These are phyloP conservation scores for Xerus rutilus DNA, from an alignment of 2,797 vertebrate species.

Conservation along the genomic window DNA sequence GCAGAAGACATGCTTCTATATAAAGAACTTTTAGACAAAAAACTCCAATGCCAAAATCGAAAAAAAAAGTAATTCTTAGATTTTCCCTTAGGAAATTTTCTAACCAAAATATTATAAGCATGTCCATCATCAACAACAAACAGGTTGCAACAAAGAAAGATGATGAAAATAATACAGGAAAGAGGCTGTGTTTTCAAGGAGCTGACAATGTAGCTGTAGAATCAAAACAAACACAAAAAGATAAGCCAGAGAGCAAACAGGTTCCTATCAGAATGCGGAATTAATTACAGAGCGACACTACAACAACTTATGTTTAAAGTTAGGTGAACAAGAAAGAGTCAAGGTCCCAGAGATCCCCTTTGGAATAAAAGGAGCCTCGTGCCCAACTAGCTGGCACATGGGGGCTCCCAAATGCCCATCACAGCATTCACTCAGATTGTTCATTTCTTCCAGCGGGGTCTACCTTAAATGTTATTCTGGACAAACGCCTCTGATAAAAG, in stretches of 20 bases:
- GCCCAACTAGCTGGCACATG: not conserved
- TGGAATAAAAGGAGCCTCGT: not conserved
- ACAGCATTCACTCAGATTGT: not conserved
- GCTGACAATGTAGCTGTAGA: not conserved
- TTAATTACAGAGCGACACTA: not conserved
- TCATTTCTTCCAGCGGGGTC: not conserved
- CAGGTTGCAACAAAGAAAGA: not conserved
- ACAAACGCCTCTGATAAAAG: slow-evolving; percentile 38
- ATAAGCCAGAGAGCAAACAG: slow-evolving; percentile 12
- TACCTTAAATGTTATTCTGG: slow-evolving; percentile 33
- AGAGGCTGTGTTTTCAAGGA: not conserved
- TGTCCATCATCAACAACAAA: not conserved
- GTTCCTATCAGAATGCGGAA: not conserved
- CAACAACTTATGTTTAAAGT: not conserved
- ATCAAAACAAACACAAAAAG: slow-evolving; percentile 62
- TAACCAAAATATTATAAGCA: not conserved
- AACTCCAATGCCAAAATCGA: not conserved
- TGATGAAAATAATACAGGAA: not conserved
- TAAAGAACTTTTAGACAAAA: not conserved
- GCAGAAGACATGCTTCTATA: not conserved
- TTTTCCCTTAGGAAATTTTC: slow-evolving; percentile 23
- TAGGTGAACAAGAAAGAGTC: not conserved
- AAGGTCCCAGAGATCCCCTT: not conserved
- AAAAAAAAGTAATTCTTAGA: not conserved
- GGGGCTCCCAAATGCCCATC: not conserved